These are phyloP conservation scores for Alca torda DNA, from an alignment of 2,797 vertebrate species.

Conservation along the genomic window DNA sequence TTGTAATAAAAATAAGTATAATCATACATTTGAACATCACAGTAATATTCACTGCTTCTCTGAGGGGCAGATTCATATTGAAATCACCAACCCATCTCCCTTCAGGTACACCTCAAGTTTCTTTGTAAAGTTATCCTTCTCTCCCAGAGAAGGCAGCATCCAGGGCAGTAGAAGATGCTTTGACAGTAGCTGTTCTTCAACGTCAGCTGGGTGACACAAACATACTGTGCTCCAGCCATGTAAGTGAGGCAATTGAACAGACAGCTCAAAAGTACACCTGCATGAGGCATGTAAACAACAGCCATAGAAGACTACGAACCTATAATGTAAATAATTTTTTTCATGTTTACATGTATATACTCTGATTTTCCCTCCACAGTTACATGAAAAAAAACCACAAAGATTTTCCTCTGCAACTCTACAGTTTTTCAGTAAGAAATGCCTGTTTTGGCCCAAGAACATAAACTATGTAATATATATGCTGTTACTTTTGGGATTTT, in stretches of 20 bases:
- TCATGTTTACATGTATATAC: neutral
- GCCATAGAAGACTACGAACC: neutral
- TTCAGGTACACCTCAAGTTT: neutral
- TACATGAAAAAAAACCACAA: accelerated
- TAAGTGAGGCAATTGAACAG: neutral
- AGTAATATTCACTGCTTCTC: neutral
- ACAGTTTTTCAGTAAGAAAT: neutral
- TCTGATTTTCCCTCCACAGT: neutral
- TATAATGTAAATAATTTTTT: neutral
- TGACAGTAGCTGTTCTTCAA: neutral
- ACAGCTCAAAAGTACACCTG: neutral
- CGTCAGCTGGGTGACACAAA: neutral
- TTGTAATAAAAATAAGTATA: neutral
- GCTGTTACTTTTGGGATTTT: neutral
- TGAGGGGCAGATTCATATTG: neutral
- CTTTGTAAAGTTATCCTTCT: neutral
- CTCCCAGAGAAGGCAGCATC: neutral
- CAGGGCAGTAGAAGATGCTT: neutral
- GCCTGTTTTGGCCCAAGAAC: neutral
- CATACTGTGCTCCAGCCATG: neutral
- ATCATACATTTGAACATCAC: neutral
- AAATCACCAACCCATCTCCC: neutral
- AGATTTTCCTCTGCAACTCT: neutral
- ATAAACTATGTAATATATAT: neutral
- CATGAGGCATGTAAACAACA: neutral